phyloP scores from a whole-genome alignment of 2,113 vertebrate genomes.

The Phoenicopterus ruber region DNA sequence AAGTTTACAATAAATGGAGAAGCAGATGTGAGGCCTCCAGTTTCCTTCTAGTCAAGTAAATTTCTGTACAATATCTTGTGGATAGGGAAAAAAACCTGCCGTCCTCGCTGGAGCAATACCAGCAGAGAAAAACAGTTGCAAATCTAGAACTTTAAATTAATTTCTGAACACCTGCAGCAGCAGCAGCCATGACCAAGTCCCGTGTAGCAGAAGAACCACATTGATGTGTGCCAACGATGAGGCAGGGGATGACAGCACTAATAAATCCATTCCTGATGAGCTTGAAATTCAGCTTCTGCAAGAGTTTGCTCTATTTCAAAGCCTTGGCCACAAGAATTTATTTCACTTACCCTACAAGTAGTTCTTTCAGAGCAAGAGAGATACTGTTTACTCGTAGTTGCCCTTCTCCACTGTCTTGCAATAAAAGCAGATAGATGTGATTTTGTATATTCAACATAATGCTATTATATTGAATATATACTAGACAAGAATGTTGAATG shows the following conservation, averaged over 20 bases:
- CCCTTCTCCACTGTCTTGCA: background rate
- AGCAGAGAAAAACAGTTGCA: background rate
- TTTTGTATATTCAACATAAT: background rate
- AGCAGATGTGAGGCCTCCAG: background rate
- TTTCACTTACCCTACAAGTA: background rate
- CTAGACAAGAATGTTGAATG: background rate
- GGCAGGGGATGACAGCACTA: background rate
- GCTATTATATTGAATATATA: background rate
- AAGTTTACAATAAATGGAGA: background rate
- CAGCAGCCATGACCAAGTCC: background rate
- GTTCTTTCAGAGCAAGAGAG: background rate
- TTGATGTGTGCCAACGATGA: background rate
- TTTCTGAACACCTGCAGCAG: background rate
- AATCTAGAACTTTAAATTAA: background rate
- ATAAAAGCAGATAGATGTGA: background rate
- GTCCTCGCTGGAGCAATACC: background rate
- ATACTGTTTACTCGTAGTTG: background rate
- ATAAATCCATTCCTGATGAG: background rate
- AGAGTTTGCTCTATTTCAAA: background rate
- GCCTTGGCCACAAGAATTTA: background rate
- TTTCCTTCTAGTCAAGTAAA: background rate
- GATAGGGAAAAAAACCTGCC: background rate
- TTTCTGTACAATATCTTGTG: background rate
- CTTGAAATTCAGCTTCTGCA: background rate
- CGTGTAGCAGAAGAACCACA: background rate